phyloP scores from a whole-genome alignment of 1,140 invertebrate genomes.

The Melitaea cinxia region DNA sequence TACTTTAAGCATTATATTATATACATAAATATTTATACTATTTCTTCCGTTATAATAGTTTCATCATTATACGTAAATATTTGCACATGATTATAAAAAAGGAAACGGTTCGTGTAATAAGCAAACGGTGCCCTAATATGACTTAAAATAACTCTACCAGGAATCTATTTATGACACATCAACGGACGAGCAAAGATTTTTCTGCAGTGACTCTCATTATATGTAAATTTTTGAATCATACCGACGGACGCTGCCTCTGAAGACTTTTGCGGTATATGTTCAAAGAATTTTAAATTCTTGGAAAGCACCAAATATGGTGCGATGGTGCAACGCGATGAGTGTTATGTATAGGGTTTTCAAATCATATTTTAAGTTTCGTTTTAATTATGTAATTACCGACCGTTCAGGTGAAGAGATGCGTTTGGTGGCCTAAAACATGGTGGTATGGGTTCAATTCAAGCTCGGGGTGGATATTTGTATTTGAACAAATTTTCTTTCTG shows the following conservation, averaged over 20 bases:
- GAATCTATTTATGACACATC: slow-evolving; percentile 51
- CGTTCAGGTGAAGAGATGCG: no score
- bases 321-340: slow-evolving; percentile 18
- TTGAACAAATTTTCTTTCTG: no score
- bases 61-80: no score
- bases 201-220: slow-evolving; percentile 58
- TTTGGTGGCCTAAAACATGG: no score
- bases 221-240: slow-evolving; percentile 67
- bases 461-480: no score
- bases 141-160: slow-evolving; percentile 30
- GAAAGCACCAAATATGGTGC: slow-evolving; percentile 34
- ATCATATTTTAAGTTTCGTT: no score
- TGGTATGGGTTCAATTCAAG: no score
- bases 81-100: background rate
- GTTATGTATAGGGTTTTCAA: slow-evolving; percentile 10
- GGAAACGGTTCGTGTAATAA: background rate
- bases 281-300: slow-evolving; percentile 43
- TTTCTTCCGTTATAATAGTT: no score
- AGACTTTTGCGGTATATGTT: slow-evolving; percentile 37
- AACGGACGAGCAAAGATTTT: slow-evolving; percentile 60
- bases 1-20: no score
- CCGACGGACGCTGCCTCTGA: slow-evolving; percentile 36
- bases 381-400: no score
- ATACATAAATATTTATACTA: no score
- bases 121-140: background rate